Conservation (phyloP, 1,140 invertebrate species). For the Macrotrachela quadricornifera region DNA sequence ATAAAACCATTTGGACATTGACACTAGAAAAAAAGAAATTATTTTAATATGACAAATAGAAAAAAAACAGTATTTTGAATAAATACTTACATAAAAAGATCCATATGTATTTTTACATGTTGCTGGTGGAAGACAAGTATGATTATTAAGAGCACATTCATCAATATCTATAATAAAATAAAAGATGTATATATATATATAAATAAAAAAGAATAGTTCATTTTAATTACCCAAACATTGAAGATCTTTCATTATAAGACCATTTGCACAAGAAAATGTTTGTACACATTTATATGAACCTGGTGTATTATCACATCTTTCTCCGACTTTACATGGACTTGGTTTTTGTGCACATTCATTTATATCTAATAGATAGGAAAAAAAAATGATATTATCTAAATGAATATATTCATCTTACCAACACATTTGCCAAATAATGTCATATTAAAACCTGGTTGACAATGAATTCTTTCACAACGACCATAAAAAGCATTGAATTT, state of each 20-base stretch:
- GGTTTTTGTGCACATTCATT: constrained; percentile 34
- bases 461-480: constrained; percentile 7
- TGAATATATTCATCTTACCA: constrained; percentile 8
- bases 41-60: too few relatives aligned
- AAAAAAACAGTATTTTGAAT: too few relatives aligned
- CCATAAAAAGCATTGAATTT: constrained; percentile 3
- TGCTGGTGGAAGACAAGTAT: neutral
- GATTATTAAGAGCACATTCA: neutral
- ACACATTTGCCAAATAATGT: constrained; percentile 11
- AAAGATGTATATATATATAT: neutral
- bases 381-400: neutral
- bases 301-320: constrained; percentile 55
- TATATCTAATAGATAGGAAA: constrained; percentile 32
- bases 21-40: too few relatives aligned
- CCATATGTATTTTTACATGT: constrained; percentile 4
- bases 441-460: constrained; percentile 5
- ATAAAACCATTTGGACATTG: constrained; percentile 1
- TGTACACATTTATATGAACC: constrained; percentile 55
- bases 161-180: neutral
- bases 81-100: neutral
- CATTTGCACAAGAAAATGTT: neutral
- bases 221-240: neutral
- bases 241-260: neutral
- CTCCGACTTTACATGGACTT: constrained; percentile 24
- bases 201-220: neutral